Evolutionary conservation across 92 coral and sea anemone genomes (phyloP), one percentile per base, ranked within the genome.

Genomic region (Porites evermanni): DNA sequence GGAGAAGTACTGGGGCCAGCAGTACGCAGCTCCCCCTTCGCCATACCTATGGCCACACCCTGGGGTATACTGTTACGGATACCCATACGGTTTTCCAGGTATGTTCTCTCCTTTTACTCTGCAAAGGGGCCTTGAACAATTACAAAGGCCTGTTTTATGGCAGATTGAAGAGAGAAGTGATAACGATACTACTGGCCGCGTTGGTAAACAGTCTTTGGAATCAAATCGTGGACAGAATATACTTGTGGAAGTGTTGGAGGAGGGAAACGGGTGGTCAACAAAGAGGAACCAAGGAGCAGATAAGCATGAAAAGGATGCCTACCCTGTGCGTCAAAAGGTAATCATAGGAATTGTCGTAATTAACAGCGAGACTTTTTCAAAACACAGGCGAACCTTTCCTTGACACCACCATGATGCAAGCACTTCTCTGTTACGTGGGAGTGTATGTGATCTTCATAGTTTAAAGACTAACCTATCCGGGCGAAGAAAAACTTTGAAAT

Each of bases 1-100:
- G 87, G 74, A 83, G 5, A 74, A 64, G 80, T 72, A 73, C 65
- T 73, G 80, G 80, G 61, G 66, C 7, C 52, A 65, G 1, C 87
- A 73, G 26, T 83, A 32, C 69, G 64, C 72, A 47, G 74, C 53
- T 19, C 32, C 29, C 1, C n/a, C 80, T 1, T 10, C 80, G 10
- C 71, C 64, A n/a, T 23, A 8, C 74, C 52, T 21, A 63, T 74
- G 80, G 87, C 67, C 12, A 54, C 64, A 75, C 51, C 80, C 87
- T 13, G 80, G 59, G 16, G 16, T 53, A 70, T 64, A 53, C 51
- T 73, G 24, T 8, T 64, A 24, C 51, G 80, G 74, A 20, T 61
- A 83, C 65, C 53, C 87, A 24, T 74, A 51, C 29, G 56, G 87
- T 10, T 21, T 52, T 6, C 73, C 80, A 0, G 16, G 64, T 14